Conservation (phyloP, 2,888 invertebrate genomes). For the Prostheceraeus crozeri region DNA sequence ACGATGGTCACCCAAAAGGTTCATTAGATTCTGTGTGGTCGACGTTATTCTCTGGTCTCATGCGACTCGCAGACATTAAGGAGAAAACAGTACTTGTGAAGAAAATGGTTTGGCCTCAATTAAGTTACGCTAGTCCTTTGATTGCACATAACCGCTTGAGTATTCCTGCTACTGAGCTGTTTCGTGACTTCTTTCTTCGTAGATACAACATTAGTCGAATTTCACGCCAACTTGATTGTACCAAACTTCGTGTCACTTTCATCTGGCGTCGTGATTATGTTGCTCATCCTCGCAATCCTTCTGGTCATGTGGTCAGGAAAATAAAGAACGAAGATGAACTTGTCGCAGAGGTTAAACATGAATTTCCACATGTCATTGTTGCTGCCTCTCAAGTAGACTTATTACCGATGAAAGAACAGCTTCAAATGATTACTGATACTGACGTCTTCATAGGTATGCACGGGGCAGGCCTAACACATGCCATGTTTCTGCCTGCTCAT, state of each 20-base stretch:
- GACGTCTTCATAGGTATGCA: slow-evolving; percentile 56
- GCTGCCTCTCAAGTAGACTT: slow-evolving; percentile 48
- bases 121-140: slow-evolving; percentile 50
- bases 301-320: slow-evolving; percentile 49
- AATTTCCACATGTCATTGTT: slow-evolving; percentile 41
- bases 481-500: slow-evolving; percentile 50
- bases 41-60: slow-evolving; percentile 47
- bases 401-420: slow-evolving; percentile 47
- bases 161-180: slow-evolving; percentile 48
- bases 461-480: slow-evolving; percentile 53
- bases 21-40: slow-evolving; percentile 44
- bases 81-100: slow-evolving; percentile 41
- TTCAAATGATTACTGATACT: slow-evolving; percentile 45
- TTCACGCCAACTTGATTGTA: no score
- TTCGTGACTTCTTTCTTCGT: slow-evolving; percentile 48
- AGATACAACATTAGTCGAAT: slow-evolving; percentile 42
- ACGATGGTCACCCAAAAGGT: slow-evolving; percentile 44
- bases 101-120: slow-evolving; percentile 47
- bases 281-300: slow-evolving; percentile 53
- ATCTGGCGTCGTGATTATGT: slow-evolving; percentile 54
- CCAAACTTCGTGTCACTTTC: slow-evolving; percentile 44
- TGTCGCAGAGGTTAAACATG: slow-evolving; percentile 41
- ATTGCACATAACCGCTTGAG: slow-evolving; percentile 43
- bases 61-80: slow-evolving; percentile 44
- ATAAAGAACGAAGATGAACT: slow-evolving; percentile 52